Percentiles rank a stretch among this genome's conserved stretches.
These are phyloP conservation scores for Bombycilla garrulus DNA, from an alignment of 2,113 vertebrate species.

Conservation along the genomic window DNA sequence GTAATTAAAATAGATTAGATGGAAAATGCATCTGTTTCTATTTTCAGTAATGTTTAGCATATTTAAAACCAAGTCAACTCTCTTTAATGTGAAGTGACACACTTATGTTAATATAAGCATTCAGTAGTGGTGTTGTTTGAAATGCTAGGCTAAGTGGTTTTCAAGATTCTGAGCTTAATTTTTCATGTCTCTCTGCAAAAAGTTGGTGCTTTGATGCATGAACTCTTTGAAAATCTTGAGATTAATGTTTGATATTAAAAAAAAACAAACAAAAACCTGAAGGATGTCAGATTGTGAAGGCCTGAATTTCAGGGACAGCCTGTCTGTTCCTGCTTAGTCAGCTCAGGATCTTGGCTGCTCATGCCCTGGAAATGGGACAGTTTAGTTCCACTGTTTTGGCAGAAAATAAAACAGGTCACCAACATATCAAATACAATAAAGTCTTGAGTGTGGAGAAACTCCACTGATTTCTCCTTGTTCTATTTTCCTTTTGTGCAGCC, in stretches of 20 bases:
- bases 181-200: background rate
- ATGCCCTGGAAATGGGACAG: background rate
- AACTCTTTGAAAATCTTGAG: background rate
- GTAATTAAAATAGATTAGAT: background rate
- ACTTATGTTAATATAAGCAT: background rate
- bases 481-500: slow-evolving; percentile 64
- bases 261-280: background rate
- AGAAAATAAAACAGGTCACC: background rate
- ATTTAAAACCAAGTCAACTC: background rate
- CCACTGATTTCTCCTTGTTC: background rate
- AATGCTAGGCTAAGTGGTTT: background rate
- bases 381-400: background rate
- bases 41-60: background rate
- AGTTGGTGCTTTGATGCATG: background rate
- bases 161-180: background rate
- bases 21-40: background rate
- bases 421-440: background rate
- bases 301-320: background rate
- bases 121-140: background rate
- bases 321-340: background rate
- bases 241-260: background rate
- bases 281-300: background rate
- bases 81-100: background rate
- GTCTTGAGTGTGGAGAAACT: background rate
- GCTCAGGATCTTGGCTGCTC: background rate